phyloP scores from a whole-genome alignment of 2,888 invertebrate genomes.

The Megalurothrips usitatus region DNA sequence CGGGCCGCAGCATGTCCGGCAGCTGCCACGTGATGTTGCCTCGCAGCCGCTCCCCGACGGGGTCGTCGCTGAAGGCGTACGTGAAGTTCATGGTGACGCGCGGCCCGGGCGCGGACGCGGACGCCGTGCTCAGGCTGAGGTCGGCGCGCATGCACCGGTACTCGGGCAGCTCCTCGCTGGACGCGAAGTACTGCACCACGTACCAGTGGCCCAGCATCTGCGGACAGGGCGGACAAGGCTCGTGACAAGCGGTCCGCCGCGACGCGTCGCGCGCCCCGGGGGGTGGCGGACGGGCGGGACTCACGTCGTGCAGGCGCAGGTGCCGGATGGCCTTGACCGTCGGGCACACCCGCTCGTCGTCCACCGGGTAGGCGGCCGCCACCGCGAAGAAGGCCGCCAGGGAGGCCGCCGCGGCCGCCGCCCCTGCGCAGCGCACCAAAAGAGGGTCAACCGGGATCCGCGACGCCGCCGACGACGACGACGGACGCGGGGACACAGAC shows the following conservation, averaged over 20 bases:
- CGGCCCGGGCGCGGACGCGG: conserved; percentile 42
- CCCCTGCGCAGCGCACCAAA: too few relatives aligned
- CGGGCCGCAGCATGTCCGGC: conserved; percentile 65
- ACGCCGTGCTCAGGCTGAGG: conserved; percentile 53
- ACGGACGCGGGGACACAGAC: too few relatives aligned
- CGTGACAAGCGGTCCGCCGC: too few relatives aligned
- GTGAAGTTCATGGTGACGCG: conserved; percentile 85
- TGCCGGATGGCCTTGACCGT: conserved; percentile 17
- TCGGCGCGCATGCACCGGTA: conserved; percentile 82
- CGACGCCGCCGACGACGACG: too few relatives aligned
- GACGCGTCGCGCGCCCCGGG: too few relatives aligned
- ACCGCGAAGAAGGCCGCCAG: not conserved
- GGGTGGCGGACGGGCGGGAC: not conserved
- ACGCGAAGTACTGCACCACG: conserved; percentile 83
- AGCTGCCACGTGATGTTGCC: conserved; percentile 86
- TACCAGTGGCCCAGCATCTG: conserved; percentile 80
- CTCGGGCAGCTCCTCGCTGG: conserved; percentile 77
- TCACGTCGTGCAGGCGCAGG: conserved; percentile 18
- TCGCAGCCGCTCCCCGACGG: conserved; percentile 68
- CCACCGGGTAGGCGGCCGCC: not conserved
- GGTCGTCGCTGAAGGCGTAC: conserved; percentile 80
- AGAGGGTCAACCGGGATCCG: too few relatives aligned
- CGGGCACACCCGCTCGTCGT: not conserved
- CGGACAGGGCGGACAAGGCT: too few relatives aligned
- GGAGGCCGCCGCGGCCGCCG: not conserved